Evolutionary conservation across 2,113 vertebrate genomes (phyloP).

Genomic region (Blennius ocellaris): DNA sequence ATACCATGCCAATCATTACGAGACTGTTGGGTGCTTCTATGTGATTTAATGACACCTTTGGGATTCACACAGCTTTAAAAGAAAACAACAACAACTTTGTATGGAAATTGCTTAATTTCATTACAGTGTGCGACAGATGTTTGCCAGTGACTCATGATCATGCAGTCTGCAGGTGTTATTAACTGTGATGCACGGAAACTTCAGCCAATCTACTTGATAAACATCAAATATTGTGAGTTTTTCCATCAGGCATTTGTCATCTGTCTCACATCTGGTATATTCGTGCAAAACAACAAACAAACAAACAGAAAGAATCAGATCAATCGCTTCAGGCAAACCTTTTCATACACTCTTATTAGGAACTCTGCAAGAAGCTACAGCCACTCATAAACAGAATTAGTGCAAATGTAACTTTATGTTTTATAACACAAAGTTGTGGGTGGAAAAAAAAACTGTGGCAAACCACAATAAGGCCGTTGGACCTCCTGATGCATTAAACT

Average conservation of each 20-base stretch:
- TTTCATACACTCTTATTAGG: no score
- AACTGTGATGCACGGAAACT: not conserved
- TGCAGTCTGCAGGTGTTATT: not conserved
- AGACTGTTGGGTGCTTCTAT: not conserved
- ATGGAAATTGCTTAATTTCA: not conserved
- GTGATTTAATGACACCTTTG: not conserved
- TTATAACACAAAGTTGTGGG: no score
- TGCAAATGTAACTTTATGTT: no score
- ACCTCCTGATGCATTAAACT: no score
- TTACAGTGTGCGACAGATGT: slow-evolving; percentile 5
- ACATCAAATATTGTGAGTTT: not conserved
- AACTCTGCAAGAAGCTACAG: no score
- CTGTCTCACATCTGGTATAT: not conserved
- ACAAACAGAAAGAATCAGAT: no score
- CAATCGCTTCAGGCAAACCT: no score
- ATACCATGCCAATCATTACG: not conserved
- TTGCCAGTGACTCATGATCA: not conserved
- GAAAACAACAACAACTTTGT: not conserved
- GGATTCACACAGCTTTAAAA: not conserved
- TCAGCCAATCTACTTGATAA: not conserved
- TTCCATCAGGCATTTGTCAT: not conserved
- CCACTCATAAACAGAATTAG: no score
- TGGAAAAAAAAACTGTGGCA: no score
- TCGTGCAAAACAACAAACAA: no score
- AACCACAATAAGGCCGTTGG: no score